Base-by-base conservation (phyloP, 2,888 invertebrate genomes). In the Zelleria hepariella region DNA sequence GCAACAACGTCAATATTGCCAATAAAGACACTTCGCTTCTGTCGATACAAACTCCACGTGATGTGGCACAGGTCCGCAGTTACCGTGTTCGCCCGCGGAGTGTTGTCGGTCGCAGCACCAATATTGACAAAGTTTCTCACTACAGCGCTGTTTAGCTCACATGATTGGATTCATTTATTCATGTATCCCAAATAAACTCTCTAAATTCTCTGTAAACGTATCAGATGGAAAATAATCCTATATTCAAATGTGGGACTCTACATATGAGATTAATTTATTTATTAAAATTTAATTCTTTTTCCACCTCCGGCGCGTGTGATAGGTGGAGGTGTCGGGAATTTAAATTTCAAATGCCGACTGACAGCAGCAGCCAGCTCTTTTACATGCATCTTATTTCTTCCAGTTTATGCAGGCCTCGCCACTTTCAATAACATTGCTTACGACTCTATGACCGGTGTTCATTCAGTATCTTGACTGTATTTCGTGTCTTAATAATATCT, bases 41-140 rank as follows among this genome's bases (percentile, higher is more conserved):
- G n/a, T n/a, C n/a, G n/a, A n/a, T n/a, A n/a, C n/a, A n/a, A n/a
- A n/a, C n/a, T n/a, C n/a, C n/a, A n/a, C n/a, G n/a, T n/a, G n/a
- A n/a, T n/a, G n/a, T n/a, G n/a, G n/a, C n/a, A n/a, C n/a, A n/a
- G n/a, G n/a, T n/a, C n/a, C n/a, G n/a, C n/a, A n/a, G n/a, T n/a
- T n/a, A n/a, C n/a, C n/a, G n/a, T n/a, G n/a, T 5, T 5, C 7
- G 32, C 7, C 32, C 32, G 8, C 2, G 2, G 32, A 32, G 32
- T 49, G 18, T 49, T 4, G 49, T 1, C n/a, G 8, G 49, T 67
- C 68, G 71, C 68, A 65, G 67, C 65, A 63, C 69, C 66, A 59
- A 64, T 70, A 68, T 72, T 71, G 72, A 69, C 65, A n/a, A 27
- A 56, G 20, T 56, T 26, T 5, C 10, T 27, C n/a, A n/a, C 7